Evolutionary conservation across 2,797 vertebrate species (phyloP).

Genomic region (Lacerta viridis): DNA sequence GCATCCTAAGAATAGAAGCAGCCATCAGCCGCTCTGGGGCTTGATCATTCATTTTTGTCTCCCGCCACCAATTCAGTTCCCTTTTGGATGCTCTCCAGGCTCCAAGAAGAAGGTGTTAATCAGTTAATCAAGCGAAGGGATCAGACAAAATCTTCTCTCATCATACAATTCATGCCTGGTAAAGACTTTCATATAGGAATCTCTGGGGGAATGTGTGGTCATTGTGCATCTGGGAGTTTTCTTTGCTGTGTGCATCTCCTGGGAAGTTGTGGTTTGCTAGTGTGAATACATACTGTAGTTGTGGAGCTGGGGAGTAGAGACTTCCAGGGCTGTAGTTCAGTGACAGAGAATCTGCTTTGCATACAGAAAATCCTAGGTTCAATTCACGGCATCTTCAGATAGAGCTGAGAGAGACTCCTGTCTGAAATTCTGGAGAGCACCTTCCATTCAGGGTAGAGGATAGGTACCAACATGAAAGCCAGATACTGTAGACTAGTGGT

Average conservation of each 20-base stretch:
- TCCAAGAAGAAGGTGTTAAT: conserved; percentile 2
- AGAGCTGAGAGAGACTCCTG: too few relatives aligned
- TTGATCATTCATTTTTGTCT: conserved; percentile 41
- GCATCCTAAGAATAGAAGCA: conserved; percentile 45
- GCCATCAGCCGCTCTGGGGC: neutral
- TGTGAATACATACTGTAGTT: neutral
- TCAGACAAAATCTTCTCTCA: neutral
- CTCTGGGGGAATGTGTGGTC: neutral
- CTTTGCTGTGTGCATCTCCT: neutral
- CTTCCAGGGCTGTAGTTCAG: too few relatives aligned
- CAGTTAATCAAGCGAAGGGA: neutral
- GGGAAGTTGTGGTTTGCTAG: neutral
- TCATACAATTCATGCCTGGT: neutral
- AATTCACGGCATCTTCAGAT: too few relatives aligned
- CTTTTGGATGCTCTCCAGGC: conserved; percentile 61
- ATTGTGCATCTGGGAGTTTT: neutral
- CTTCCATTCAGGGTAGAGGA: too few relatives aligned
- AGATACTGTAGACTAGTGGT: too few relatives aligned
- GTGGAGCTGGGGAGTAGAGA: neutral
- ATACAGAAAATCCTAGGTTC: too few relatives aligned
- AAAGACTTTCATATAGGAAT: neutral
- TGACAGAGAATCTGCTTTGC: too few relatives aligned
- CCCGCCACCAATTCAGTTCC: conserved; percentile 62
- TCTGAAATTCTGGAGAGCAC: too few relatives aligned
- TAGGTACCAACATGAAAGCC: too few relatives aligned